phyloP scores from a whole-genome alignment of 2,113 vertebrate species.

The Psophia crepitans region DNA sequence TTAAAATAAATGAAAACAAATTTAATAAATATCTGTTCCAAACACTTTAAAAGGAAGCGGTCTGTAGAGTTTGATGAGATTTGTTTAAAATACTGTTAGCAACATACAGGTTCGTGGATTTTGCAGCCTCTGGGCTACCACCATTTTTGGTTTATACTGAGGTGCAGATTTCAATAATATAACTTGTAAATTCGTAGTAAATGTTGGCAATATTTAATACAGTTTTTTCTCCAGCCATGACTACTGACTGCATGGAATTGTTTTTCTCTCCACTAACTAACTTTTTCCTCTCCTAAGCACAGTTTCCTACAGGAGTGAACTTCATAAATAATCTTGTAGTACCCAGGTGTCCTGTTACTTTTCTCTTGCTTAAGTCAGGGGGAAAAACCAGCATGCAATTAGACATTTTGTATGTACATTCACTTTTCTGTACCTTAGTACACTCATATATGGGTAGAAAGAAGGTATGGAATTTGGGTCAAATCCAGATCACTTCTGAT shows the following conservation, averaged over 20 bases:
- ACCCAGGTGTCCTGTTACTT: not conserved
- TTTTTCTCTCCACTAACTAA: not conserved
- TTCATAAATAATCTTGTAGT: not conserved
- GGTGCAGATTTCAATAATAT: not conserved
- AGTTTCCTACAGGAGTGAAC: not conserved
- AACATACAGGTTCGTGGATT: not conserved
- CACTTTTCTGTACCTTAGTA: not conserved
- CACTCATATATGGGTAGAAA: not conserved
- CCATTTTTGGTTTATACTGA: not conserved
- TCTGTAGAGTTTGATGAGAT: not conserved
- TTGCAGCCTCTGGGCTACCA: not conserved
- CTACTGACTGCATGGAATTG: not conserved
- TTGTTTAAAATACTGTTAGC: not conserved
- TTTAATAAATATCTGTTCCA: not conserved
- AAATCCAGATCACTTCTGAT: slow-evolving; percentile 5
- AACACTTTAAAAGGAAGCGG: not conserved
- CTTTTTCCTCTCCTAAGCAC: not conserved
- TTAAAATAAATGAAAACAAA: not conserved
- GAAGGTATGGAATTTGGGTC: not conserved
- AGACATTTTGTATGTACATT: not conserved
- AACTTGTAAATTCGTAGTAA: not conserved
- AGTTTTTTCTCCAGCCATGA: not conserved
- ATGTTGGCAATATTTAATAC: not conserved
- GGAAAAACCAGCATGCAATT: not conserved
- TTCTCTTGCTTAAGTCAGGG: not conserved